These are phyloP conservation scores for Caretta caretta DNA, from an alignment of 2,113 vertebrate genomes.

Conservation along the genomic window DNA sequence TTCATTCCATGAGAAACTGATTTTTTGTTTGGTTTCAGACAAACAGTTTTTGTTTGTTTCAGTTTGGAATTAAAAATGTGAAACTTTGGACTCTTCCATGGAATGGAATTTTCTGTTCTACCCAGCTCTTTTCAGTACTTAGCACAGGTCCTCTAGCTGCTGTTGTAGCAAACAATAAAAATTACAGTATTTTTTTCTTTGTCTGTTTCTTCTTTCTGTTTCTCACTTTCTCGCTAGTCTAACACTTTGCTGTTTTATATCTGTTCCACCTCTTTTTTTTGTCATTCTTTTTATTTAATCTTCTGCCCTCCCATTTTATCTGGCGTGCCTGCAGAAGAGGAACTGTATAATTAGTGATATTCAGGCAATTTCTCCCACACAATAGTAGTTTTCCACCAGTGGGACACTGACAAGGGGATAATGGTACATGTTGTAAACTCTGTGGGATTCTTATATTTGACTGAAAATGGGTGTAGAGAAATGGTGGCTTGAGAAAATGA, in stretches of 20 bases:
- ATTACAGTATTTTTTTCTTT: not conserved
- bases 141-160: not conserved
- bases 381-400: conserved; percentile 42
- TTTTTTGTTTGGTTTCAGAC: not conserved
- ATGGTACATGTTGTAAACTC: conserved; percentile 54
- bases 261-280: not conserved
- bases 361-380: conserved; percentile 7
- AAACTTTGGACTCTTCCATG: not conserved
- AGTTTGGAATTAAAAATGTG: not conserved
- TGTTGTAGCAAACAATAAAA: not conserved
- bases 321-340: conserved; percentile 11
- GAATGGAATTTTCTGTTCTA: not conserved
- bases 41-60: not conserved
- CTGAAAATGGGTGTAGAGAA: not conserved
- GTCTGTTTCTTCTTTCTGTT: not conserved
- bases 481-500: not conserved
- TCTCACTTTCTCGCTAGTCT: not conserved
- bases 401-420: conserved; percentile 52
- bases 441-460: conserved; percentile 29
- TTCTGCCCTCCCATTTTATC: conserved; percentile 15
- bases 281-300: not conserved
- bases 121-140: not conserved
- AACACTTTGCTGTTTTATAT: not conserved
- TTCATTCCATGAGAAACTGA: not conserved
- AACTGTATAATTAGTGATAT: conserved; percentile 60